Evolutionary conservation across 2,797 vertebrate species (phyloP).

Genomic region (Gouania willdenowi): DNA sequence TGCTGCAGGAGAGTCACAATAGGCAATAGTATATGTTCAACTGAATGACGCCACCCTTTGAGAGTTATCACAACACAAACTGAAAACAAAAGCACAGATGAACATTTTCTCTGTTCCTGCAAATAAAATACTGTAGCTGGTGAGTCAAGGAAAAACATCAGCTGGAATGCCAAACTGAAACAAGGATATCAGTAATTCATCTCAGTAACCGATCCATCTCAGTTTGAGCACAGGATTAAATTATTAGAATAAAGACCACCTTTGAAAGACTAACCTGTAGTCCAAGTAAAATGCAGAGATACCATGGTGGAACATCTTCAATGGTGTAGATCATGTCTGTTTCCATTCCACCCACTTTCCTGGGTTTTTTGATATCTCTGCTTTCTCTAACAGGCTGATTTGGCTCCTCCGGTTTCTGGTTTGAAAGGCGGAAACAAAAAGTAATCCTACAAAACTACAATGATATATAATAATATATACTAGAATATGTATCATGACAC

Average conservation of each 20-base stretch:
- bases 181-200: too few species aligned
- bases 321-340: slow-evolving; percentile 92
- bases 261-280: slow-evolving; percentile 81
- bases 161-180: too few species aligned
- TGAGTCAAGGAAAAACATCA: too few species aligned
- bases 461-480: too few species aligned
- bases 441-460: too few species aligned
- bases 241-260: background rate
- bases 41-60: too few species aligned
- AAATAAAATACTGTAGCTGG: too few species aligned
- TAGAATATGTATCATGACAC: too few species aligned
- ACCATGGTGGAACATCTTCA: slow-evolving; percentile 93
- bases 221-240: background rate
- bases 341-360: slow-evolving; percentile 1
- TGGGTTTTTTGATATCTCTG: background rate
- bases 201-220: background rate
- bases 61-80: too few species aligned
- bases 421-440: background rate
- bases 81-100: too few species aligned
- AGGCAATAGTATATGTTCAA: background rate
- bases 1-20: slow-evolving; percentile 73
- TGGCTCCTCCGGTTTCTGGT: slow-evolving; percentile 21
- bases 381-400: slow-evolving; percentile 4
- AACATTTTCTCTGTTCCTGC: too few species aligned
- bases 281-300: slow-evolving; percentile 89